Base-by-base conservation (phyloP, 2,797 vertebrate species). In the Poeciliopsis turneri region DNA sequence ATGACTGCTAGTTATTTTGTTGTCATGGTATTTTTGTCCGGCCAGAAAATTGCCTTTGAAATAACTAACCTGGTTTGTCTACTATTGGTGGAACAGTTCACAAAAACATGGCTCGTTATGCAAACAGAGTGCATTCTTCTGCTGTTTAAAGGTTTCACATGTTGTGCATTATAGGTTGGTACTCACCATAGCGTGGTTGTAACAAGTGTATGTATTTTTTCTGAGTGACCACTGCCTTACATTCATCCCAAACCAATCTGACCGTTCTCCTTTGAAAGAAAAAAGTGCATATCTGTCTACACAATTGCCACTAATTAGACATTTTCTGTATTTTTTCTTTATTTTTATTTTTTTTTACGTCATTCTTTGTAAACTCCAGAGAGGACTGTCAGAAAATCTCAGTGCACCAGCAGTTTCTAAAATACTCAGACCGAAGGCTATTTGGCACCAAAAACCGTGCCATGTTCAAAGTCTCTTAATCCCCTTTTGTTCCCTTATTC, bases 21-120 rank as follows among this genome's bases (percentile, higher is more conserved):
- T 79, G 73, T 70, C 49, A 64, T 75, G 57, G 41, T 11, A 25
- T 39, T 75, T 80, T 36, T 43, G 66, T 64, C 20, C 0, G 46
- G 12, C 6, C 66, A 61, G 10, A 77, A 77, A 53, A 72, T 33
- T 59, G 66, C 23, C 43, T 55, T 13, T 75, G 43, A 57, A 41
- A 45, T 39, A 39, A 39, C 7, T 18, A 33, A 61, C 28, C 59
- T 66, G 61, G 18, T 39, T 20, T 66, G 33, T 39, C 61, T 39
- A 11, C 33, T 23, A 39, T 1, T 20, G 16, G 1, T 66, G 61
- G 9, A 39, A 64, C 33, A 3, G 23, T 4, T 36, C 30, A 36
- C 61, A 39, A 39, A 66, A 66, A 20, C 9, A 9, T 39, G 59
- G 7, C 15, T 18, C 1, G 30, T 36, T 66, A 66, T 39, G 30